Base-by-base conservation (phyloP, 2,888 invertebrate species). In the Phanerotoma sp. region DNA sequence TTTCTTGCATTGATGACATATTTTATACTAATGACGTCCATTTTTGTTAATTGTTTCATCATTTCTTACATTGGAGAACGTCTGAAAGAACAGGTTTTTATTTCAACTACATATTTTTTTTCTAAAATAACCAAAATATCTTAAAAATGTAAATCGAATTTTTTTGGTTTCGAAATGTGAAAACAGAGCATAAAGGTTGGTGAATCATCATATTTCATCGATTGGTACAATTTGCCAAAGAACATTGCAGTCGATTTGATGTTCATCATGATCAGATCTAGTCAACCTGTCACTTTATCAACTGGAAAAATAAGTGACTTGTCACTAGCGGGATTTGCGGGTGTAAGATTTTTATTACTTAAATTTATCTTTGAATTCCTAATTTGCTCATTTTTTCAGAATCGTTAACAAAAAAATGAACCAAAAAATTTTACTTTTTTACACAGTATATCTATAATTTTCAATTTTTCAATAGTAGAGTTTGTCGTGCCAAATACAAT, bases 301-400 rank as follows among this genome's bases (percentile, higher is more conserved):
- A 72, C 72, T 6, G 73, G 69, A 21, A 73, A 73, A 64, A 64
- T 73, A 32, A 67, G 70, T 50, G 70, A 73, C 48, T 50, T 72
- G 3, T 71, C 72, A 0, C 59, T 71, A 4, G 65, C 66, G 59
- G 68, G 69, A 54, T 73, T 73, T 48, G 68, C 68, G 41, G 68
- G 69, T 3, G 72, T 72, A 45, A 58, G 66, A 28, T 44, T 30
- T n/a, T 10, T 32, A n/a, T 52, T 11, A 21, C 33, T 25, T 32
- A n/a, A n/a, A n/a, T n/a, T n/a, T n/a, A n/a, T n/a, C n/a, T n/a
- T n/a, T n/a, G n/a, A n/a, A n/a, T n/a, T n/a, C n/a, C n/a, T n/a
- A n/a, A n/a, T n/a, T n/a, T n/a, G n/a, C n/a, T n/a, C n/a, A n/a
- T n/a, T n/a, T n/a, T n/a, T n/a, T n/a, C n/a, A n/a, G n/a, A n/a